These are phyloP conservation scores for Kryphioiulus occultus DNA, from an alignment of 2,888 invertebrate species.

Conservation along the genomic window DNA sequence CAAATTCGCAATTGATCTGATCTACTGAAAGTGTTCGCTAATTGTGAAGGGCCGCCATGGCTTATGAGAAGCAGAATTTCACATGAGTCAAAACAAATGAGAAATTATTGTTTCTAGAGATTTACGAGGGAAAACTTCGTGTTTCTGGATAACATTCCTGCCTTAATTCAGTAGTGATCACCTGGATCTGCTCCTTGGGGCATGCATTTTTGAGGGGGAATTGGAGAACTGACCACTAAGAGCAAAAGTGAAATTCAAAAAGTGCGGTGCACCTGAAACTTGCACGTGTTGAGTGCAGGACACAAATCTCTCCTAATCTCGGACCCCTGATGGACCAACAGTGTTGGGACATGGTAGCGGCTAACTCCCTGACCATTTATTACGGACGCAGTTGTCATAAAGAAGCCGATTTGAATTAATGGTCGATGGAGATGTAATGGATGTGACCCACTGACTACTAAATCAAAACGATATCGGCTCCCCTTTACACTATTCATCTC, in stretches of 20 bases:
- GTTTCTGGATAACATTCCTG: not conserved
- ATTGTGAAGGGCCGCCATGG: too few species aligned
- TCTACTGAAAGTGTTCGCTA: too few species aligned
- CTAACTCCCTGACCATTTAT: not conserved
- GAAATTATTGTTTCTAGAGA: not conserved
- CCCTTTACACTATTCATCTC: constrained; percentile 12
- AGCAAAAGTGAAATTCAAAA: not conserved
- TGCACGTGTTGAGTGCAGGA: constrained; percentile 26
- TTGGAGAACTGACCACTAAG: not conserved
- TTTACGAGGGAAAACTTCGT: not conserved
- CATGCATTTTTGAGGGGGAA: not conserved
- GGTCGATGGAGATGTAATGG: constrained; percentile 46
- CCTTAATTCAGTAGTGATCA: not conserved
- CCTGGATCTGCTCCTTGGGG: not conserved
- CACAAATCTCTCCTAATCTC: constrained; percentile 20
- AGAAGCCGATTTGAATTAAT: constrained; percentile 45
- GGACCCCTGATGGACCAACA: constrained; percentile 2
- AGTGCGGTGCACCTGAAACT: not conserved
- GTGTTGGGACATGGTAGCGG: constrained; percentile 20
- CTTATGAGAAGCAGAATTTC: not conserved
- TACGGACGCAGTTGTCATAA: not conserved
- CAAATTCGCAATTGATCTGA: too few species aligned
- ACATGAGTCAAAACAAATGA: not conserved
- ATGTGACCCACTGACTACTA: constrained; percentile 43
- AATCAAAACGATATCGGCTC: constrained; percentile 31